These are phyloP conservation scores for Onychomys torridus DNA, from an alignment of 2,797 vertebrate genomes.

Conservation along the genomic window DNA sequence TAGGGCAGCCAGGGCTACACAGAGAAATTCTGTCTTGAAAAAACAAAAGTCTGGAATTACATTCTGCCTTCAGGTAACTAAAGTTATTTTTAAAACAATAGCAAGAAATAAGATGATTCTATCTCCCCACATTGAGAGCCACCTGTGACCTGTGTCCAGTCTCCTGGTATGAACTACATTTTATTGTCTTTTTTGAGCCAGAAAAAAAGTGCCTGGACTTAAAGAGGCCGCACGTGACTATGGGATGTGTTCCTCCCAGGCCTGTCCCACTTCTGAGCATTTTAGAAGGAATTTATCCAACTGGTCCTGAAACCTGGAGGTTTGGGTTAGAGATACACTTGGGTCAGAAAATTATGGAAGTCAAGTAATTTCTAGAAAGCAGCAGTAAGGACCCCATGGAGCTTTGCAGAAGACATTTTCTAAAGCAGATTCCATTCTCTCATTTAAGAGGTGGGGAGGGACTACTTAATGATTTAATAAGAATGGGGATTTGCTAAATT, in stretches of 20 bases:
- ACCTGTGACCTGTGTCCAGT: rapidly evolving
- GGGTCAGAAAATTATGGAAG: background rate
- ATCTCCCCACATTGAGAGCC: background rate
- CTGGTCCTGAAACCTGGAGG: background rate
- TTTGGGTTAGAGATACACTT: background rate
- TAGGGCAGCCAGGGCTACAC: background rate
- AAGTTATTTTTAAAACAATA: background rate
- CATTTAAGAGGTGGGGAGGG: background rate
- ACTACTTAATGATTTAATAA: background rate
- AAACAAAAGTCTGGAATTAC: background rate
- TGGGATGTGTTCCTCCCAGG: rapidly evolving
- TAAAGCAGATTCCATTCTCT: background rate
- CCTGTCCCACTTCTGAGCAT: rapidly evolving
- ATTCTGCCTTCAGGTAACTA: background rate
- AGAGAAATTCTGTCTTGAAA: background rate
- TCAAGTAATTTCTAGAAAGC: background rate
- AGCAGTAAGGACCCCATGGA: rapidly evolving
- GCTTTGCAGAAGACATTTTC: background rate
- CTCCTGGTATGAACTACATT: rapidly evolving
- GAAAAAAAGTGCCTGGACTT: background rate
- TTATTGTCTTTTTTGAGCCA: background rate
- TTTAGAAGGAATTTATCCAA: background rate
- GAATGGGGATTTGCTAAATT: background rate
- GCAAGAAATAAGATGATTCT: background rate
- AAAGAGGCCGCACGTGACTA: background rate